Evolutionary conservation across 2,797 vertebrate genomes (phyloP).

Genomic region (Onychomys torridus): DNA sequence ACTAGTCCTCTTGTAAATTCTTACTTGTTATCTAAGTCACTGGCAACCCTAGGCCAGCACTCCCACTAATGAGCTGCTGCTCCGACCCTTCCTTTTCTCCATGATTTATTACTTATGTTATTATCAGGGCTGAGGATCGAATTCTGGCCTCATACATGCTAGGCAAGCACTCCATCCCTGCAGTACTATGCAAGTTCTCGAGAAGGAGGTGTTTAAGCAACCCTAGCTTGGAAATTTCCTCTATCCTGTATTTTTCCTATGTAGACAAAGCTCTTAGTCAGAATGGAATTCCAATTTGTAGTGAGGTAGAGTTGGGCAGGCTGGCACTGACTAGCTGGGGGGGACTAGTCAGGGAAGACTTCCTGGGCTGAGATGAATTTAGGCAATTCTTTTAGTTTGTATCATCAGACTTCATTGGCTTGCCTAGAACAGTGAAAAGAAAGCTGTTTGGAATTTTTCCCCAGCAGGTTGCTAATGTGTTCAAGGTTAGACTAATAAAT

Average conservation of each 20-base stretch:
- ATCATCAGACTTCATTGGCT: neutral
- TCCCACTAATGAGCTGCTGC: neutral
- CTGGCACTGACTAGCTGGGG: neutral
- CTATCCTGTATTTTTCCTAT: conserved; percentile 41
- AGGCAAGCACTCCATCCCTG: neutral
- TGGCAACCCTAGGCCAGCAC: too few species aligned
- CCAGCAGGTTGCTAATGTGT: neutral
- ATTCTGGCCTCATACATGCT: neutral
- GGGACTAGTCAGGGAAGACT: conserved; percentile 53
- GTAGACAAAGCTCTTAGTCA: conserved; percentile 59
- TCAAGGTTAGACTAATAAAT: conserved; percentile 60
- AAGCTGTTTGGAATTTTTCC: conserved; percentile 60
- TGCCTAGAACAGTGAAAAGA: conserved; percentile 55
- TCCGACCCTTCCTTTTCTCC: neutral
- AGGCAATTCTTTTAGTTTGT: conserved; percentile 39
- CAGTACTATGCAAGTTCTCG: conserved; percentile 34
- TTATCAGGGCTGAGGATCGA: neutral
- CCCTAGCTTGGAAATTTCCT: conserved; percentile 2
- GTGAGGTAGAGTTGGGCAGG: neutral
- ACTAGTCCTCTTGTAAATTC: neutral
- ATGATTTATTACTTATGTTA: neutral
- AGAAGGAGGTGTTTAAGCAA: neutral
- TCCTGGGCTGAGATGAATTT: conserved; percentile 58
- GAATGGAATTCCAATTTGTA: conserved; percentile 34
- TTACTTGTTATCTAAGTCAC: neutral